Percentiles rank a stretch among this genome's conserved stretches.
Evolutionary conservation across 2,797 vertebrate species (phyloP).

Genomic region (Hafferia zeledoni): DNA sequence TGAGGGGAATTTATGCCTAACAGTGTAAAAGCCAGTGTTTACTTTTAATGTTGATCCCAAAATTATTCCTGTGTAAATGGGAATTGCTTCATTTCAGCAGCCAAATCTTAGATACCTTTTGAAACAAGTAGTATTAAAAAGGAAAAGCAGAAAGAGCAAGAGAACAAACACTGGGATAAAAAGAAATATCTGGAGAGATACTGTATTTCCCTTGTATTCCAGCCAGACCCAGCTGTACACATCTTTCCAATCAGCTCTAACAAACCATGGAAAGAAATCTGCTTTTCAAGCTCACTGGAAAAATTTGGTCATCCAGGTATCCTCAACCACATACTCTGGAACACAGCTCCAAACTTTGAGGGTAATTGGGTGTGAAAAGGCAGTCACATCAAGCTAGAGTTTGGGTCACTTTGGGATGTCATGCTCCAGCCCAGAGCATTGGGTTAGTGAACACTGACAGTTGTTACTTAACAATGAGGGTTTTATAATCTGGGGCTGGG

Average conservation of each 20-base stretch:
- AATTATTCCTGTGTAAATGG: background rate
- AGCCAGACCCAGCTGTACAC: background rate
- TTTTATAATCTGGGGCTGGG: background rate
- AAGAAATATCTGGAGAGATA: background rate
- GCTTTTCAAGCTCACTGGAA: background rate
- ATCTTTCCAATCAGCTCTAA: background rate
- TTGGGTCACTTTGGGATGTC: background rate
- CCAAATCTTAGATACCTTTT: background rate
- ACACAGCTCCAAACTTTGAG: background rate
- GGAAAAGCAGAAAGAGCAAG: background rate
- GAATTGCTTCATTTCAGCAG: background rate
- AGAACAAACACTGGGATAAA: background rate
- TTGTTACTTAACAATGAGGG: background rate
- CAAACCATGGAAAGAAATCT: background rate
- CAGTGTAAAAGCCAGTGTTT: background rate
- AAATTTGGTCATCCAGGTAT: background rate
- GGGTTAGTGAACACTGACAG: background rate
- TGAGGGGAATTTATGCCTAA: background rate
- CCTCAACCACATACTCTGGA: background rate
- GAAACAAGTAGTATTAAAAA: background rate
- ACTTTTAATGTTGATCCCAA: background rate
- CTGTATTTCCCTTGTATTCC: background rate
- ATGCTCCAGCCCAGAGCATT: background rate
- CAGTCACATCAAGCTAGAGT: rapidly evolving
- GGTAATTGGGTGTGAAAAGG: background rate